These are phyloP conservation scores for Dione vanillae DNA, from an alignment of 2,888 invertebrate genomes.

Conservation along the genomic window DNA sequence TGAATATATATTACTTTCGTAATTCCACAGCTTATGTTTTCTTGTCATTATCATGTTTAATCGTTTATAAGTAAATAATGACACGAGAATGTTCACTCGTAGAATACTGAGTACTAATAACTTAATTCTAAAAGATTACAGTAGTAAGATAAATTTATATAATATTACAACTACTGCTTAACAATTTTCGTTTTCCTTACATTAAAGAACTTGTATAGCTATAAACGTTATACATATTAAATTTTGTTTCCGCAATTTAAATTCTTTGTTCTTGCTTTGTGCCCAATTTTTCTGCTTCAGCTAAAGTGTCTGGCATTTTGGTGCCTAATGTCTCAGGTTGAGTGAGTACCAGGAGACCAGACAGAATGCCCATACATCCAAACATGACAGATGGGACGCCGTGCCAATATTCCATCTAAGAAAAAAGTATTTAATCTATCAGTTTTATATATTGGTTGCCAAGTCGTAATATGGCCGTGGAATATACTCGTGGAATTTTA, in stretches of 20 bases:
- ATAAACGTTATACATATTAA: too few relatives aligned
- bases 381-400: conserved; percentile 83
- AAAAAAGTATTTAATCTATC: background rate
- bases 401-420: conserved; percentile 64
- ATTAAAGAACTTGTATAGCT: too few relatives aligned
- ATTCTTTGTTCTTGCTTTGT: conserved; percentile 8
- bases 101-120: background rate
- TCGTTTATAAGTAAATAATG: conserved; percentile 15
- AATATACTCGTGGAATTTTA: too few relatives aligned
- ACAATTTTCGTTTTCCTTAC: background rate
- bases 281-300: conserved; percentile 79
- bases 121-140: background rate
- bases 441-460: background rate
- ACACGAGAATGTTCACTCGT: conserved; percentile 2
- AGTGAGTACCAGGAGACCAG: conserved; percentile 80
- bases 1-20: conserved; percentile 10
- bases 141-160: background rate
- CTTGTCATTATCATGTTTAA: conserved; percentile 2
- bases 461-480: too few relatives aligned
- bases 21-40: conserved; percentile 6
- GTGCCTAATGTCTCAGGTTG: conserved; percentile 86
- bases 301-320: conserved; percentile 85
- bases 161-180: background rate
- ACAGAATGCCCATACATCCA: conserved; percentile 74
- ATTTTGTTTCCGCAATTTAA: background rate